Evolutionary conservation across 2,113 vertebrate genomes (phyloP).

Genomic region (Pitta sordida): DNA sequence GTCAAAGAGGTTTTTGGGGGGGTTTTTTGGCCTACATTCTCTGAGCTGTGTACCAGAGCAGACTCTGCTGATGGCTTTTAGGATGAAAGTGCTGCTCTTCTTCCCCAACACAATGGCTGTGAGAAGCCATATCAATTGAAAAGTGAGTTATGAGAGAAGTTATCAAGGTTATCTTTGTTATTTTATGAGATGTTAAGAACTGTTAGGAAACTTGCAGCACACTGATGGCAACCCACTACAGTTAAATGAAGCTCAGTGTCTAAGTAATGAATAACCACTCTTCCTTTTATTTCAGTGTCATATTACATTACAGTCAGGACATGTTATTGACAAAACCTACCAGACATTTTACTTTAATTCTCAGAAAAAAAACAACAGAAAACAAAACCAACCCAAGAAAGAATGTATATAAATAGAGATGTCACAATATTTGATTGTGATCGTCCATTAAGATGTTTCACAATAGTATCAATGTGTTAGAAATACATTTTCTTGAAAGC

Average conservation of each 20-base stretch:
- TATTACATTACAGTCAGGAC: constrained; percentile 66
- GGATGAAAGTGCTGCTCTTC: not conserved
- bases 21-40: too few relatives aligned
- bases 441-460: constrained; percentile 11
- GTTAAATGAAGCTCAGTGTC: constrained; percentile 54
- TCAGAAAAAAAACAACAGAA: not conserved
- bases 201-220: not conserved
- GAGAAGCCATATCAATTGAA: not conserved
- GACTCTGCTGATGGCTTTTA: not conserved
- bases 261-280: constrained; percentile 55
- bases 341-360: constrained; percentile 60
- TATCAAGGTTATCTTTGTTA: not conserved
- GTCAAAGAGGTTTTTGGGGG: not conserved
- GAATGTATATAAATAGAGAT: constrained; percentile 40
- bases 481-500: constrained; percentile 33
- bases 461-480: not conserved
- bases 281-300: constrained; percentile 70
- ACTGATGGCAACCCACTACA: not conserved
- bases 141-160: not conserved
- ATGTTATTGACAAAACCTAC: constrained; percentile 66
- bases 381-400: not conserved
- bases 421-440: constrained; percentile 25
- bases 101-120: not conserved
- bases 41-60: not conserved
- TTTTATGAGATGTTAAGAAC: not conserved